These are phyloP conservation scores for Pissodes strobi DNA, from an alignment of 1,140 invertebrate species.

Conservation along the genomic window DNA sequence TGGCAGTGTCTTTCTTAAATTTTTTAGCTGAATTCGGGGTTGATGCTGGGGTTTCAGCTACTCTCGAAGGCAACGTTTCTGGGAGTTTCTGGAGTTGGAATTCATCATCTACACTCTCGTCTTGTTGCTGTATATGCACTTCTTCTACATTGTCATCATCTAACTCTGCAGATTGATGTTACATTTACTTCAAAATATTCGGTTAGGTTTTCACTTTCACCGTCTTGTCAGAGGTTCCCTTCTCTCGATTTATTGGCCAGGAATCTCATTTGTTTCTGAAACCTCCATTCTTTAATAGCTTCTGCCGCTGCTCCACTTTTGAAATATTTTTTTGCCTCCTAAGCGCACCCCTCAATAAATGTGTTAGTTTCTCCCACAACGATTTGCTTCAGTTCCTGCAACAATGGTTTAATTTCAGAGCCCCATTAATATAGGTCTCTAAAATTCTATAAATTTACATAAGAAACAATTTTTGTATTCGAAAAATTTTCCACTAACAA, in stretches of 20 bases:
- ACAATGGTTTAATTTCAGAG: too few species aligned
- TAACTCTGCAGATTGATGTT: slow-evolving; percentile 8
- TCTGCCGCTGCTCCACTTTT: slow-evolving; percentile 31
- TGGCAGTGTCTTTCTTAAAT: slow-evolving; percentile 10
- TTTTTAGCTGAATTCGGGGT: slow-evolving; percentile 8
- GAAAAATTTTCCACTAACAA: background rate
- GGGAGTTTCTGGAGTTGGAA: slow-evolving; percentile 14
- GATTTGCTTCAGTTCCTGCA: slow-evolving; percentile 22
- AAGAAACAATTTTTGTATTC: background rate
- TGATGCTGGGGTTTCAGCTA: background rate
- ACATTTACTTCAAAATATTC: slow-evolving; percentile 2
- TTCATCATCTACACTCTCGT: slow-evolving; percentile 1
- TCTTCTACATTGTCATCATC: slow-evolving; percentile 20
- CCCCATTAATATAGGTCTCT: slow-evolving; percentile 1
- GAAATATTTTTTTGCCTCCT: slow-evolving; percentile 25
- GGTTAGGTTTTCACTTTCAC: slow-evolving; percentile 5
- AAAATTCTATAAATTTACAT: slow-evolving; percentile 1
- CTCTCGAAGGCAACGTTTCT: background rate
- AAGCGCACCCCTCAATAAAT: too few species aligned
- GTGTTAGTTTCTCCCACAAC: too few species aligned
- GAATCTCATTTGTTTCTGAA: slow-evolving; percentile 35
- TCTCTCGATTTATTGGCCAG: slow-evolving; percentile 17
- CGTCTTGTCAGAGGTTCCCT: slow-evolving; percentile 5
- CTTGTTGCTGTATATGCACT: slow-evolving; percentile 1
- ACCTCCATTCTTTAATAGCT: slow-evolving; percentile 32